Conservation (phyloP, 2,888 invertebrate species). For the Chydorus sphaericus region DNA sequence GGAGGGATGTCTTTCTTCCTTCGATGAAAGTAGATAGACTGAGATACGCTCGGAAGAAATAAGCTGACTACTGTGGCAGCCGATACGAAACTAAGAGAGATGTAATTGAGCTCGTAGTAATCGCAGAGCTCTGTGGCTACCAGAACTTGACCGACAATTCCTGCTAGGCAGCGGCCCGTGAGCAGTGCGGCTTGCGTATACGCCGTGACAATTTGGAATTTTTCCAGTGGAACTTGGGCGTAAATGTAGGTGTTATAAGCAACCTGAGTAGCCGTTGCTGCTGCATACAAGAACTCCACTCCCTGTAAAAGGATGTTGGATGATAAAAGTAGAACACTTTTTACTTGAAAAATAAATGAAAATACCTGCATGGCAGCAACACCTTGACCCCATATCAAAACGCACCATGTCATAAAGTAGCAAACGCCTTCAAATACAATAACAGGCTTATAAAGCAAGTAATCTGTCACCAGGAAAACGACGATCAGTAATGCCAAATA, state of each 20-base stretch:
- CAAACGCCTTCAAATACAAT: conserved; percentile 64
- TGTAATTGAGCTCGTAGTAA: conserved; percentile 61
- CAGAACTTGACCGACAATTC: conserved; percentile 47
- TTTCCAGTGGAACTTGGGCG: conserved; percentile 61
- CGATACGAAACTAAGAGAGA: conserved; percentile 55
- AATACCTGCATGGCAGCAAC: conserved; percentile 50
- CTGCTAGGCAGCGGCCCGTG: conserved; percentile 60
- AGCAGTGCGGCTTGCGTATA: conserved; percentile 70
- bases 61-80: conserved; percentile 57
- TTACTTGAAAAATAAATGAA: neutral
- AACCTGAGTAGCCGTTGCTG: conserved; percentile 75
- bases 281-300: conserved; percentile 61
- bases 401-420: conserved; percentile 55
- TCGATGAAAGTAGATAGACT: conserved; percentile 65
- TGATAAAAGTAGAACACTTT: neutral
- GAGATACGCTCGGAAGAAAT: conserved; percentile 53
- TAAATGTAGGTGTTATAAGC: conserved; percentile 90
- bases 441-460: conserved; percentile 68
- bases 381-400: conserved; percentile 57
- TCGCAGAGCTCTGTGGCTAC: conserved; percentile 25
- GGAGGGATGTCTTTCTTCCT: conserved; percentile 18
- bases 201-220: conserved; percentile 70
- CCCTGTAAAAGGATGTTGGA: conserved; percentile 23
- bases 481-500: conserved; percentile 56
- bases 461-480: conserved; percentile 70